phyloP scores from a whole-genome alignment of 2,888 invertebrate species.

The Amphipoea lucens region DNA sequence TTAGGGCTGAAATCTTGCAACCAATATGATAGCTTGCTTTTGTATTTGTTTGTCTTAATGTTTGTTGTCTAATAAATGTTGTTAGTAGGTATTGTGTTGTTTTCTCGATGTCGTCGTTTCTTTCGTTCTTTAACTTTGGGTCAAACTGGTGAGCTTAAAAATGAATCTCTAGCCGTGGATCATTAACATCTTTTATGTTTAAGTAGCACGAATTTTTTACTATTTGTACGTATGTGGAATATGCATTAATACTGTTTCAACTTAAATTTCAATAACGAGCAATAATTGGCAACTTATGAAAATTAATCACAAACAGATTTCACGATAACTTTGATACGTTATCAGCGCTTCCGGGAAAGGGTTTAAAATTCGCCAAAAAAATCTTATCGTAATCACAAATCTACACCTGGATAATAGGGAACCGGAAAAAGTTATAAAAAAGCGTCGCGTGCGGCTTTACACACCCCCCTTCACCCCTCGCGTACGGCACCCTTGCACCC shows the following conservation, averaged over 20 bases:
- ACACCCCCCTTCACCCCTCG: conserved; percentile 36
- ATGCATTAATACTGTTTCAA: neutral
- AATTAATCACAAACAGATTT: conserved; percentile 23
- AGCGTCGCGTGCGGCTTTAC: conserved; percentile 69
- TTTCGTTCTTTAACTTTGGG: neutral
- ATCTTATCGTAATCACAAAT: conserved; percentile 43
- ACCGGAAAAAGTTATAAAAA: conserved; percentile 71
- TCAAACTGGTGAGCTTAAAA: neutral
- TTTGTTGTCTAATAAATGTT: conserved; percentile 4
- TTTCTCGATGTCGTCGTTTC: neutral
- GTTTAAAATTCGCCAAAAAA: conserved; percentile 30
- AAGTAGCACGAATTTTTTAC: neutral
- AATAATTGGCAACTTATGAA: neutral
- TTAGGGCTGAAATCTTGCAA: conserved; percentile 24
- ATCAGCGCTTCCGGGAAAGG: conserved; percentile 21
- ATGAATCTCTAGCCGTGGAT: neutral
- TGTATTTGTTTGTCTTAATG: neutral
- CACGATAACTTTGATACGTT: conserved; percentile 27
- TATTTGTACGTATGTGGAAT: neutral
- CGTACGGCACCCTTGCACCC: conserved; percentile 53
- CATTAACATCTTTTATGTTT: neutral
- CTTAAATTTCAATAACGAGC: neutral
- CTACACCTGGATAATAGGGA: conserved; percentile 47
- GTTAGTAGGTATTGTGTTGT: neutral
- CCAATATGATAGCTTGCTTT: neutral